phyloP scores from a whole-genome alignment of 2,888 invertebrate species.

The Autographa gamma region DNA sequence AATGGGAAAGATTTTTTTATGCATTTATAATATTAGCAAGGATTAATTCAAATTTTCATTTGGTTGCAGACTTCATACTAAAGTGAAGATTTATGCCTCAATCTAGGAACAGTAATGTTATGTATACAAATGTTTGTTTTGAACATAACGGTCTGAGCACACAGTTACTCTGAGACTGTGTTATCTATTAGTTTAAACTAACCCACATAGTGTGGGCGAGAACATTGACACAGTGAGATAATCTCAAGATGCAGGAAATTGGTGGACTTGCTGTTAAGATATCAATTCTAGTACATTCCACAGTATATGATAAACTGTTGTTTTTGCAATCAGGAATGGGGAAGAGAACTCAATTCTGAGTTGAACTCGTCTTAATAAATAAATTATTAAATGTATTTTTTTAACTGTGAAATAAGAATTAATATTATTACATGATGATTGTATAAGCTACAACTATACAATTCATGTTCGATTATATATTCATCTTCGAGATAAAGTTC shows the following conservation, averaged over 20 bases:
- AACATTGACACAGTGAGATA: slow-evolving; percentile 60
- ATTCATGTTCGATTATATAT: too few species aligned
- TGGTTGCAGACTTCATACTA: too few species aligned
- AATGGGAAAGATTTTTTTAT: too few species aligned
- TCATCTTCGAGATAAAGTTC: too few species aligned
- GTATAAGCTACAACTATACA: too few species aligned
- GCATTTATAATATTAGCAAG: too few species aligned
- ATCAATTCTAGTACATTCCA: slow-evolving; percentile 25
- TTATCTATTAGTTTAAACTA: slow-evolving; percentile 61
- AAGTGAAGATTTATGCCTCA: too few species aligned
- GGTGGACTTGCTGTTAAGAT: slow-evolving; percentile 16
- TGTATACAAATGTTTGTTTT: slow-evolving; percentile 9
- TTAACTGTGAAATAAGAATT: too few species aligned
- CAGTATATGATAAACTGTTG: not conserved
- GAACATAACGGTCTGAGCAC: slow-evolving; percentile 33
- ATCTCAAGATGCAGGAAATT: slow-evolving; percentile 55
- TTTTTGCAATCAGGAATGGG: not conserved
- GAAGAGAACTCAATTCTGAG: too few species aligned
- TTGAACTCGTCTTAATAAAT: too few species aligned
- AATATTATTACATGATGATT: too few species aligned
- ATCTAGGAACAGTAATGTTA: not conserved
- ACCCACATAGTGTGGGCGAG: slow-evolving; percentile 66
- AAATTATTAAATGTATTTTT: too few species aligned
- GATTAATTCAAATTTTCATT: not conserved
- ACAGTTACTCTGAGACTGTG: slow-evolving; percentile 18